Evolutionary conservation across 2,888 invertebrate genomes (phyloP).

Genomic region (Drosophila pegasa): DNA sequence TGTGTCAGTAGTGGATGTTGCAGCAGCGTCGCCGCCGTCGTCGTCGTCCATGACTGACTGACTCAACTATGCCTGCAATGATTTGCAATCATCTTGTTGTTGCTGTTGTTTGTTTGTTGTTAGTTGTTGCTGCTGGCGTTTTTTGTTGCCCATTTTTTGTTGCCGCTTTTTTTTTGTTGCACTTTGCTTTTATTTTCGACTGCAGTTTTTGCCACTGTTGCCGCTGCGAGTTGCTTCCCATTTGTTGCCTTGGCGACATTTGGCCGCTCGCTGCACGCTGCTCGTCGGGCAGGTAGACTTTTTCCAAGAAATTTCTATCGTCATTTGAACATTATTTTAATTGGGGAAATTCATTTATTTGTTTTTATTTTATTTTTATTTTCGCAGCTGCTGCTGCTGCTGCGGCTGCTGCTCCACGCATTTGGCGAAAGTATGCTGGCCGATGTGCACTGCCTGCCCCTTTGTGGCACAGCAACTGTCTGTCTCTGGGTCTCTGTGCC

Average conservation of each 20-base stretch:
- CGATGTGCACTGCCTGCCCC: conserved; percentile 12
- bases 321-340: conserved; percentile 65
- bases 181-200: conserved; percentile 41
- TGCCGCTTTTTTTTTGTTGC: conserved; percentile 20
- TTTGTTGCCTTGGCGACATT: conserved; percentile 46
- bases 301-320: conserved; percentile 72
- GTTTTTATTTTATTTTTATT: conserved; percentile 15
- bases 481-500: conserved; percentile 9
- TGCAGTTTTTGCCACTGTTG: conserved; percentile 25
- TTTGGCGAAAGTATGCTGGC: conserved; percentile 60
- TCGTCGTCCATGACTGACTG: conserved; percentile 58
- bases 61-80: conserved; percentile 36
- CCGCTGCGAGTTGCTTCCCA: conserved; percentile 4
- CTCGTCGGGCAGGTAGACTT: conserved; percentile 46
- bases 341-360: conserved; percentile 64
- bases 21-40: conserved; percentile 14
- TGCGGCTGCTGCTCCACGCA: conserved; percentile 27
- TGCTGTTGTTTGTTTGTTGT: conserved; percentile 35
- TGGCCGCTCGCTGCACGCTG: conserved; percentile 32
- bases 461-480: conserved; percentile 22
- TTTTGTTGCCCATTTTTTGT: conserved; percentile 35
- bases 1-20: conserved; percentile 55
- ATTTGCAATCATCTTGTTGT: conserved; percentile 36
- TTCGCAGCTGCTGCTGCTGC: conserved; percentile 2
- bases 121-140: conserved; percentile 14